These are phyloP conservation scores for Rallus crepitans DNA, from an alignment of 2,797 vertebrate species.

Conservation along the genomic window DNA sequence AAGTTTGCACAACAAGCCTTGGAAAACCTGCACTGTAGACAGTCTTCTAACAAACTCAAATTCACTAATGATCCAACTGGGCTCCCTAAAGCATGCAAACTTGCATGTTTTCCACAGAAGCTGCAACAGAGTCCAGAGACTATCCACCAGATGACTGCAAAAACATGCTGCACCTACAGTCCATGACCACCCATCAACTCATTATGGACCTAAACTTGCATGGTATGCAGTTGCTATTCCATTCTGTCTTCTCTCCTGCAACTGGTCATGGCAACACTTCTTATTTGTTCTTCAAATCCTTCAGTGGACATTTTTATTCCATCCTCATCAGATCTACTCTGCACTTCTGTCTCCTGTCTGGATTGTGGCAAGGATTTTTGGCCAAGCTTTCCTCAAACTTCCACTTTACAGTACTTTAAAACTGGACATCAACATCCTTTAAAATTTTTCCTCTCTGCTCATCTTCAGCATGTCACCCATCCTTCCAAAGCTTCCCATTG, in stretches of 20 bases:
- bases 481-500: not conserved
- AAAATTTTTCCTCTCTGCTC: not conserved
- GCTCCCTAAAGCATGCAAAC: not conserved
- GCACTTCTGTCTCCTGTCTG: not conserved
- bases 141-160: not conserved
- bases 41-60: not conserved
- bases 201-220: not conserved
- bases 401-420: not conserved
- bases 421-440: not conserved
- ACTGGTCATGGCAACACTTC: not conserved
- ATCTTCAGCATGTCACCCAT: not conserved
- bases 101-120: not conserved
- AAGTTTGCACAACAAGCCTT: not conserved
- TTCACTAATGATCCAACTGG: not conserved
- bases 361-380: not conserved
- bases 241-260: not conserved
- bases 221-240: not conserved
- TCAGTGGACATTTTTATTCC: accelerated
- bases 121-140: not conserved
- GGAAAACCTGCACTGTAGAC: not conserved
- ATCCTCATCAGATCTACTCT: not conserved
- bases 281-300: not conserved
- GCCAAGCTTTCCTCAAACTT: not conserved
- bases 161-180: not conserved
- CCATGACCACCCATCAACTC: not conserved